Evolutionary conservation across 2,797 vertebrate species (phyloP).

Genomic region (Borostomias antarcticus): DNA sequence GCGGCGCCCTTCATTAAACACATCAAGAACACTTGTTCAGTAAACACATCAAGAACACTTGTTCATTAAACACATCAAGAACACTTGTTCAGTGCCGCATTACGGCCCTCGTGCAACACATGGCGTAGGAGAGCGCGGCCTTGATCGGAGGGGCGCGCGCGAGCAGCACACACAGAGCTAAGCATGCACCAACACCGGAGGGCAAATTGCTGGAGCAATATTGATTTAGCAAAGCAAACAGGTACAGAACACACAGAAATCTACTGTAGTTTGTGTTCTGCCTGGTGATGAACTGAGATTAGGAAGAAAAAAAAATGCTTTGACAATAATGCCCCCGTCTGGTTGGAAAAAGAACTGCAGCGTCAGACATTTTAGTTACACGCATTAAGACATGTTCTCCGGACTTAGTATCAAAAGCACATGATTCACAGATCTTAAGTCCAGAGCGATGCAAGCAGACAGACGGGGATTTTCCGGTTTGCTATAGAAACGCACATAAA

Average conservation of each 20-base stretch:
- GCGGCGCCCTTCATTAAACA: slow-evolving; percentile 31
- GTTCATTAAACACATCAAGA: slow-evolving; percentile 29
- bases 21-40: slow-evolving; percentile 34
- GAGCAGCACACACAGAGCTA: slow-evolving; percentile 30
- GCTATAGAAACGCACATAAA: not conserved
- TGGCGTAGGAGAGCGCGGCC: slow-evolving; percentile 21
- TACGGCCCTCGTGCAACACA: slow-evolving; percentile 22
- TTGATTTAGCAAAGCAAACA: slow-evolving; percentile 65
- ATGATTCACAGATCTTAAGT: too few species aligned
- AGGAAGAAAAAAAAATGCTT: slow-evolving; percentile 38
- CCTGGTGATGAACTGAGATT: slow-evolving; percentile 5
- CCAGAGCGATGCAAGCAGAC: too few species aligned
- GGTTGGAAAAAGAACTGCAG: slow-evolving; percentile 39
- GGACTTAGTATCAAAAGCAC: slow-evolving; percentile 20
- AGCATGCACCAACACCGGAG: slow-evolving; percentile 39
- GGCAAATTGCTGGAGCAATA: slow-evolving; percentile 50
- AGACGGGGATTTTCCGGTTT: too few species aligned
- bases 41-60: slow-evolving; percentile 21
- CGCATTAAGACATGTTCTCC: slow-evolving; percentile 56
- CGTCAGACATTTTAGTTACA: slow-evolving; percentile 39
- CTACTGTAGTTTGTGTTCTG: slow-evolving; percentile 41
- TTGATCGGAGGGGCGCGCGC: slow-evolving; percentile 18
- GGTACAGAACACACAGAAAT: slow-evolving; percentile 37
- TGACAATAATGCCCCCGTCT: slow-evolving; percentile 72
- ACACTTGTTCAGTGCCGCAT: slow-evolving; percentile 38